phyloP scores from a whole-genome alignment of 2,888 invertebrate genomes.

The Polyploca ridens region DNA sequence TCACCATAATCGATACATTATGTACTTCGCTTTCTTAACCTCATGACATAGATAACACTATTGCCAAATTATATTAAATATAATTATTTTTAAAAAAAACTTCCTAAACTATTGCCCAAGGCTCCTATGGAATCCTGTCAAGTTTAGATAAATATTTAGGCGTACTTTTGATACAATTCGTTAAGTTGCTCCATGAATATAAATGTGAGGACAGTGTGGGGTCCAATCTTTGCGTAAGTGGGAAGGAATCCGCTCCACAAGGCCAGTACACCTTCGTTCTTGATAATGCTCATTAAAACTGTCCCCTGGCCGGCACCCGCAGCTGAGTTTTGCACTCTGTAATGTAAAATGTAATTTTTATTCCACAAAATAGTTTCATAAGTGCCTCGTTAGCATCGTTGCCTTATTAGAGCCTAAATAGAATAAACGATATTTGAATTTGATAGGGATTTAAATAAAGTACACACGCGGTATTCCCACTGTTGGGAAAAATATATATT shows the following conservation, averaged over 20 bases:
- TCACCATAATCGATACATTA: too few relatives aligned
- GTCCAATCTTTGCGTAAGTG: constrained; percentile 96
- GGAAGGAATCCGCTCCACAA: constrained; percentile 99
- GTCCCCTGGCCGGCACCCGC: constrained; percentile 90
- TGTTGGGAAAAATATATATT: too few relatives aligned
- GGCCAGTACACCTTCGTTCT: constrained; percentile 95
- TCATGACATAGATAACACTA: too few relatives aligned
- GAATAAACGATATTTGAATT: too few relatives aligned
- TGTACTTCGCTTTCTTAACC: too few relatives aligned
- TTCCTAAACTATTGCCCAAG: neutral
- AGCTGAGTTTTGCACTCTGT: constrained; percentile 97
- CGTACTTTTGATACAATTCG: constrained; percentile 50
- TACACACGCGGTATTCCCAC: too few relatives aligned
- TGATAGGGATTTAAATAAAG: too few relatives aligned
- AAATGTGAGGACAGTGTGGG: constrained; percentile 98
- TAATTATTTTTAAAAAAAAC: too few relatives aligned
- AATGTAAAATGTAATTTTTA: neutral
- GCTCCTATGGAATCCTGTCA: neutral
- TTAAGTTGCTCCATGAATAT: constrained; percentile 98
- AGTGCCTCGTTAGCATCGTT: too few relatives aligned
- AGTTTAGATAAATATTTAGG: constrained; percentile 13
- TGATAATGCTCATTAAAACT: constrained; percentile 90
- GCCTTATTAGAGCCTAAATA: too few relatives aligned
- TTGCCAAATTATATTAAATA: too few relatives aligned
- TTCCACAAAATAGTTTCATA: too few relatives aligned